Base-by-base conservation (phyloP, 2,113 vertebrate species). In the Perca schrenkii region DNA sequence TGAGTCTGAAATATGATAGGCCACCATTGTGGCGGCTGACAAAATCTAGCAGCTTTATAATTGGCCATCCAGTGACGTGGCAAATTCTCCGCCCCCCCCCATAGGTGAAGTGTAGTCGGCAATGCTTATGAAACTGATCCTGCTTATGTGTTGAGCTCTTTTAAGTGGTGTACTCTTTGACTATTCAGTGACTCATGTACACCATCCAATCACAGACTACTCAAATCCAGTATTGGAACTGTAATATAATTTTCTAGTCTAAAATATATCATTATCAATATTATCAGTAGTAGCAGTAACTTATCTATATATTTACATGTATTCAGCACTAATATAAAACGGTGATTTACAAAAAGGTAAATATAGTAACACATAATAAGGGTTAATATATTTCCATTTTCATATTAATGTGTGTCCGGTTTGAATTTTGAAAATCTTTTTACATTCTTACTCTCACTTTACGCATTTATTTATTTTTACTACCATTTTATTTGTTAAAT, bases 91-190 rank as follows among this genome's bases (percentile, higher is more conserved):
- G 5, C 68, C 74, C 69, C 77, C 77, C 80, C 8, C 25, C 76
- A 80, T 62, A 86, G 86, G 54, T 86, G 66, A 93, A 92, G 80
- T 83, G 91, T 67, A 89, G 91, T 72, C 73, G 22, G 74, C 77
- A 69, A 78, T 66, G 50, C 83, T 86, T 81, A 82, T 93, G 94
- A 93, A 94, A 94, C 77, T 60, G 88, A 95, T 93, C 86, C 92
- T 87, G 56, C 63, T 81, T 83, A 79, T 86, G 81, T 86, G 70
- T 73, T 82, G 66, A 85, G 63, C 58, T 80, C 79, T 91, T 93
- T 81, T 79, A 89, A 94, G 79, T 88, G 88, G 74, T 63, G 71
- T 64, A 82, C 70, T 82, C 88, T 84, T 74, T 61, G 34, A 82
- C 49, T 53, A 64, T 71, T 89, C 71, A 88, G 34, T 21, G 65